Conservation (phyloP, 2,113 vertebrate species). For the Gopherus evgoodei region DNA sequence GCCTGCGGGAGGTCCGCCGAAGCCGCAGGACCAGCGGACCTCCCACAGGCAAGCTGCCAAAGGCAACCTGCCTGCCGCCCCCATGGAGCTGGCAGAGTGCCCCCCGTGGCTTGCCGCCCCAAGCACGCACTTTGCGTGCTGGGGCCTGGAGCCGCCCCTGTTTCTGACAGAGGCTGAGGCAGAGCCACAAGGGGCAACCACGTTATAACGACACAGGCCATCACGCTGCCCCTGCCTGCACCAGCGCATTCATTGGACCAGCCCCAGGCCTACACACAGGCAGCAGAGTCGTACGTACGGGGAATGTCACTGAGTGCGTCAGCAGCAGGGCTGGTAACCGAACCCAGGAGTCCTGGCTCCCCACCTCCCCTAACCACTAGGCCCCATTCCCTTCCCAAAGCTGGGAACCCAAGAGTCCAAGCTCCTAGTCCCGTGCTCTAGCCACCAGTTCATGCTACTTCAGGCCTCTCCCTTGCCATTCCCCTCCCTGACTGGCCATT, state of each 20-base stretch:
- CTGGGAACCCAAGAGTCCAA: accelerated
- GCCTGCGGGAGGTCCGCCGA: too few species aligned
- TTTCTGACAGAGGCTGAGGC: not conserved
- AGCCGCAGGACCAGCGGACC: too few species aligned
- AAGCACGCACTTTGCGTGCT: too few species aligned
- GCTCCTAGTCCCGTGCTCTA: accelerated
- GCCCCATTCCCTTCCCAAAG: not conserved
- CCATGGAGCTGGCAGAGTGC: too few species aligned
- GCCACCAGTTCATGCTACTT: not conserved
- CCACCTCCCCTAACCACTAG: accelerated
- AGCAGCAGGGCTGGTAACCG: not conserved
- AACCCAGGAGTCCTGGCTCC: not conserved
- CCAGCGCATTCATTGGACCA: not conserved
- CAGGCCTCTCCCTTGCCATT: too few species aligned
- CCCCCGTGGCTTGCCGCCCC: too few species aligned
- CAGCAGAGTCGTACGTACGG: accelerated
- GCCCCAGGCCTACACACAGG: accelerated
- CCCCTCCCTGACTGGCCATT: too few species aligned
- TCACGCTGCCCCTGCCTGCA: not conserved
- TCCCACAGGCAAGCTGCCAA: too few species aligned
- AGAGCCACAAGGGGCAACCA: not conserved
- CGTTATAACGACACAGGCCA: not conserved
- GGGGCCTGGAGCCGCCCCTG: too few species aligned
- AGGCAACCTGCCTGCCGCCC: too few species aligned
- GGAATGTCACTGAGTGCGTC: not conserved